Base-by-base conservation (phyloP, 2,113 vertebrate genomes). In the Notechis scutatus region DNA sequence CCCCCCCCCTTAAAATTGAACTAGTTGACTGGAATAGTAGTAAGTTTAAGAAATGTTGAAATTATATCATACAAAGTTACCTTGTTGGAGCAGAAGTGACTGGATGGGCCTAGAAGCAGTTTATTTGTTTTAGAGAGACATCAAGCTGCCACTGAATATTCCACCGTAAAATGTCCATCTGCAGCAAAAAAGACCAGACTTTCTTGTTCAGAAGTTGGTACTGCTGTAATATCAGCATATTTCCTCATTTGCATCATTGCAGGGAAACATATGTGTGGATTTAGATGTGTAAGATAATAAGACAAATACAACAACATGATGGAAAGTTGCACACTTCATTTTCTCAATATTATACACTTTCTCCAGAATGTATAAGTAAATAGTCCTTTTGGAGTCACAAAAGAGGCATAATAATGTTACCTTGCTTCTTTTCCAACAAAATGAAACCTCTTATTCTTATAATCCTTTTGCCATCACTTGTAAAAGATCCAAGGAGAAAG, bases 1-100 rank as follows among this genome's bases (percentile, higher is more conserved):
- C 95, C 95, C 95, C 93, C 23, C 55, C 7, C 95, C 91, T 94
- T 47, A 93, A 29, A 93, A 95, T 95, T 96, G 93, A 94, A 93
- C 74, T 81, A 81, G 7, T 81, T 81, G 14, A 88, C 47, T 55
- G 86, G 26, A 88, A 88, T 34, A 88, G 26, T 55, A 21, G 34
- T 87, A 29, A 3, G 18, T 39, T 81, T 42, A 42, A 21, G 74
- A 42, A 42, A 57, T 89, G 56, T 34, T 64, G 50, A 69, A n/a
- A 69, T 52, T 69, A 59, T 6, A 86, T 5, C 90, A n/a, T 20
- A 14, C 61, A 87, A 23, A 18, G 23, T 39, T 69, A 50, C 39
- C 9, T 39, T 42, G 39, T 26, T 20, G 34, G 2, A 10, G 23
- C 21, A 88, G 47, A 42, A 86, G 29, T 20, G 39, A 91, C 14